Percentiles rank a stretch among this genome's conserved stretches.
Evolutionary conservation across 2,888 invertebrate species (phyloP).

Genomic region (Tineola bisselliella): DNA sequence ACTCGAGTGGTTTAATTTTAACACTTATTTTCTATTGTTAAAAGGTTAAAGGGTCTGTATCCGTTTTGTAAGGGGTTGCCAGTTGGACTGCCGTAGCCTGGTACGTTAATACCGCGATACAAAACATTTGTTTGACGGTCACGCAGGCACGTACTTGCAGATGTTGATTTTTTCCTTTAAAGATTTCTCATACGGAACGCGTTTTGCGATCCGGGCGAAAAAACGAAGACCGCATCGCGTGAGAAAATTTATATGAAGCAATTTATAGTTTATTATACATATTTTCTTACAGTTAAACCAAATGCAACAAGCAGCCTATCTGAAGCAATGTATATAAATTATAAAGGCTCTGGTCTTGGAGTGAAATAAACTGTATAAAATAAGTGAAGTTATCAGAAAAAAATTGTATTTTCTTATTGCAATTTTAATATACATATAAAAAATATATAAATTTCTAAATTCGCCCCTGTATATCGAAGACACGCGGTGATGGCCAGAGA

Average conservation of each 20-base stretch:
- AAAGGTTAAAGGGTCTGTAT: background rate
- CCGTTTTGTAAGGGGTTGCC: slow-evolving; percentile 6
- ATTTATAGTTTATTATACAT: too few species aligned
- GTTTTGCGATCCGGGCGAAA: background rate
- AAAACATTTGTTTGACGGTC: background rate
- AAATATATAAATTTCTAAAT: background rate
- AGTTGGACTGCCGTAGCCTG: slow-evolving; percentile 9
- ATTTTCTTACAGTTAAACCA: too few species aligned
- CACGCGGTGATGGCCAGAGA: slow-evolving; percentile 4
- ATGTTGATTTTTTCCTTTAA: background rate
- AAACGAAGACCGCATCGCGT: background rate
- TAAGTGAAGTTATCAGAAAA: too few species aligned
- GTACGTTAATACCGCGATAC: background rate
- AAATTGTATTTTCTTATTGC: too few species aligned
- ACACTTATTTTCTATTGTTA: slow-evolving; percentile 5
- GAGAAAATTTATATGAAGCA: too few species aligned
- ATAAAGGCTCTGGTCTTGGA: too few species aligned
- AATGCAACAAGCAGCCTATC: too few species aligned
- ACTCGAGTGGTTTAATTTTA: background rate
- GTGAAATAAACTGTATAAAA: too few species aligned
- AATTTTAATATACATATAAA: too few species aligned
- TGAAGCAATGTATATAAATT: too few species aligned
- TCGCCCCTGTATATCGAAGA: background rate
- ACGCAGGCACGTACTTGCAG: background rate
- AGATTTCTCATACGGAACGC: background rate